These are phyloP conservation scores for Microctonus hyperodae DNA, from an alignment of 2,888 invertebrate species.

Conservation along the genomic window DNA sequence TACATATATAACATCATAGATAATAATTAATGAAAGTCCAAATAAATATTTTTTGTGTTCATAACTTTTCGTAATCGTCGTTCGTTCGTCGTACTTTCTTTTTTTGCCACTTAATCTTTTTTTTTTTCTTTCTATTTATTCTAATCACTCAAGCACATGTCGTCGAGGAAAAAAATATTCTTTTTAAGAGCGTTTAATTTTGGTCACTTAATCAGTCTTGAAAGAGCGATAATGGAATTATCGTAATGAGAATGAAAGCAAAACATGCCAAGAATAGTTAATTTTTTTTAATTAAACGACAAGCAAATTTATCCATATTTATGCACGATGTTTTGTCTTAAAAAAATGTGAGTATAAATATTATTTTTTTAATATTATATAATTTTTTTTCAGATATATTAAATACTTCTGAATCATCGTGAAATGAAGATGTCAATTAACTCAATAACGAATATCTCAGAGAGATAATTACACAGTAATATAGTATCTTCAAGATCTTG, in stretches of 20 bases:
- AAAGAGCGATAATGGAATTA: neutral
- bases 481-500: neutral
- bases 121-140: conserved; percentile 8
- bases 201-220: neutral
- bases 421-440: conserved; percentile 6
- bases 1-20: neutral
- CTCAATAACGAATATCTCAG: neutral
- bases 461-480: neutral
- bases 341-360: neutral
- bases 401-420: conserved; percentile 15
- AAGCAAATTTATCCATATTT: neutral
- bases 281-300: neutral
- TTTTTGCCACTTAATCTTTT: conserved; percentile 29
- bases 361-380: conserved; percentile 3
- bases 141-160: conserved; percentile 8
- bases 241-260: conserved; percentile 5
- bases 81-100: conserved; percentile 43
- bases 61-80: conserved; percentile 47
- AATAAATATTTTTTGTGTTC: conserved; percentile 30
- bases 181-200: neutral
- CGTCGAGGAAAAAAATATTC: neutral
- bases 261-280: conserved; percentile 4
- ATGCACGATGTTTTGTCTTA: neutral
- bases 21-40: conserved; percentile 14
- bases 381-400: conserved; percentile 22